Percentiles rank a stretch among this genome's conserved stretches.
These are phyloP conservation scores for Accipiter virgatus DNA, from an alignment of 2,113 vertebrate genomes.

Conservation along the genomic window DNA sequence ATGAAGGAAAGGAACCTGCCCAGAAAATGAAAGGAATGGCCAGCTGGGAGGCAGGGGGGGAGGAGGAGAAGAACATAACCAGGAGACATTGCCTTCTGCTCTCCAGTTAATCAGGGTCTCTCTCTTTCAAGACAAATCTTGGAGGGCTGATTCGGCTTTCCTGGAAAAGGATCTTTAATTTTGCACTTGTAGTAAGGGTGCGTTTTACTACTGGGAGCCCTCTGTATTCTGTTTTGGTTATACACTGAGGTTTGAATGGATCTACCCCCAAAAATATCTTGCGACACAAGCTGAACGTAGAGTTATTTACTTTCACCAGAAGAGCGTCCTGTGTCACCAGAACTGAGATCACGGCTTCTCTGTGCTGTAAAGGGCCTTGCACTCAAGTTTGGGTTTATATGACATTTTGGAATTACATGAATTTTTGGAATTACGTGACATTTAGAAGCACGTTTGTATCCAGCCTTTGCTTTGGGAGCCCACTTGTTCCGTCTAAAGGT, in stretches of 20 bases:
- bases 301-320: background rate
- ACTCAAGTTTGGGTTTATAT: background rate
- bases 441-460: background rate
- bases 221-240: background rate
- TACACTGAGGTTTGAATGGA: background rate
- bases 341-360: background rate
- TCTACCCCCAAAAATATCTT: background rate
- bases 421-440: background rate
- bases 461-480: background rate
- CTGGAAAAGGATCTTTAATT: background rate
- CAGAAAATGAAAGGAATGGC: background rate
- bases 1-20: background rate
- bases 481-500: background rate
- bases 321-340: background rate
- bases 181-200: background rate
- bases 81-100: background rate
- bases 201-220: background rate
- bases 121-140: constrained; percentile 40
- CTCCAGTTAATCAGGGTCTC: background rate
- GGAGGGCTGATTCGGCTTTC: background rate
- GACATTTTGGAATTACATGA: no score
- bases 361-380: background rate
- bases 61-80: background rate
- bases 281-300: background rate
- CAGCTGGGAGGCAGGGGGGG: background rate